Evolutionary conservation across 2,888 invertebrate species (phyloP), one percentile per base, ranked within the genome.

Genomic region (Congeria kusceri): DNA sequence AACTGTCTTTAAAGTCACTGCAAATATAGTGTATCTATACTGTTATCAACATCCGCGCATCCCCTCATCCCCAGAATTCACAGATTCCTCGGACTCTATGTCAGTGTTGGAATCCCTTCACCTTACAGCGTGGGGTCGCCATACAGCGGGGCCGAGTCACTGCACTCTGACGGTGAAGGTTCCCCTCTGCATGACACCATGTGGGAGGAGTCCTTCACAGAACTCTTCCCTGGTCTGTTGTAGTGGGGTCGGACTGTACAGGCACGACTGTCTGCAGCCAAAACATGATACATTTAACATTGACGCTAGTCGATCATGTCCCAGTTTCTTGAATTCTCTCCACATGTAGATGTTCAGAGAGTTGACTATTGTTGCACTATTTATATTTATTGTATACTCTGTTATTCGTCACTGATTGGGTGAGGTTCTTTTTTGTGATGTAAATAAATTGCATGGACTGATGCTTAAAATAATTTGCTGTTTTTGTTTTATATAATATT

Each of bases 201-300:
- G 18, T 91, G 92, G 89, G 88, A 90, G 67, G 91, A 90, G 61
- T 89, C 89, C 0, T 90, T 91, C 77, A 86, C 87, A 25, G 91
- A 91, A 80, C 77, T 91, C 39, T 88, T 88, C 71, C 88, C 88
- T 15, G 85, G 79, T 66, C 65, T 88, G 25, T 47, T 85, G 59
- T 88, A 76, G 63, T 29, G 25, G 18, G n/a, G 23, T 58, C 27
- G 13, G 39, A 39, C 39, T 39, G 39, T 15, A 39, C 39, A 5
- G 39, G n/a, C n/a, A n/a, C n/a, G n/a, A n/a, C n/a, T n/a, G n/a
- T n/a, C n/a, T n/a, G n/a, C n/a, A 5, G 39, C 39, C 39, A 39
- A 39, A 39, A 39, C 15, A 39, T 39, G 39, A 13, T 13, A 9
- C 39, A 1, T 39, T 7, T 5, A 39, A n/a, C n/a, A n/a, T n/a